Conservation (phyloP, 2,113 vertebrate species). For the Opisthocomus hoazin region DNA sequence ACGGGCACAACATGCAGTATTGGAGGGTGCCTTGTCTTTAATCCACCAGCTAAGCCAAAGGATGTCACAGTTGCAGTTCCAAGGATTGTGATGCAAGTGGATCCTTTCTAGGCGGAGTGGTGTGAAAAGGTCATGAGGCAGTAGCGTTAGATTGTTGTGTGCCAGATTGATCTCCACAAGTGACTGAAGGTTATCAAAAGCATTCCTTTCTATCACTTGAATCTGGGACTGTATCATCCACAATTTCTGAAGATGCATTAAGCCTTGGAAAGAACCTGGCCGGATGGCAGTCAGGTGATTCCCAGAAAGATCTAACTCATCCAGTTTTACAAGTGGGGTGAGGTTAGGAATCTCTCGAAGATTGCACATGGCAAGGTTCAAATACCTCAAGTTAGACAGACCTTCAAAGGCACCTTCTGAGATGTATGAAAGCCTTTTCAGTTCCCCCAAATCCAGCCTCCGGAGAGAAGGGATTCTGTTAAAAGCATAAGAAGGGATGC, state of each 20-base stretch:
- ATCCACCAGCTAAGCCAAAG: constrained; percentile 99
- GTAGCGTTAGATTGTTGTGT: constrained; percentile 95
- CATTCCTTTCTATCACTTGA: constrained; percentile 96
- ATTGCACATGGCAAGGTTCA: constrained; percentile 99
- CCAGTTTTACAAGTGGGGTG: constrained; percentile 91
- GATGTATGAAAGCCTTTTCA: constrained; percentile 97
- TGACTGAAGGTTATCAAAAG: constrained; percentile 97
- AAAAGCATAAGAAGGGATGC: constrained; percentile 98
- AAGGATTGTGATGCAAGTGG: constrained; percentile 97
- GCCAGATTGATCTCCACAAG: constrained; percentile 97
- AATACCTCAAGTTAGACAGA: constrained; percentile 96
- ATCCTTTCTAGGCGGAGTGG: constrained; percentile 96
- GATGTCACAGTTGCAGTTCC: constrained; percentile 99
- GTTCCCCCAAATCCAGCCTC: constrained; percentile 92
- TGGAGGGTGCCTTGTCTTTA: constrained; percentile 97
- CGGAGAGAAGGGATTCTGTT: constrained; percentile 95
- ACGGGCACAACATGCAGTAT: constrained; percentile 97
- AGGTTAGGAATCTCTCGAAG: constrained; percentile 98
- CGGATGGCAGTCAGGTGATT: constrained; percentile 91
- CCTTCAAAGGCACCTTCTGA: constrained; percentile 99
- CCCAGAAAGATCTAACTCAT: constrained; percentile 98
- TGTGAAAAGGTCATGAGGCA: constrained; percentile 98
- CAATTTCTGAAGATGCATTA: constrained; percentile 96
- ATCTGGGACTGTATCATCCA: constrained; percentile 99
- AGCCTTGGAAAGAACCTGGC: constrained; percentile 97